These are phyloP conservation scores for Nasonia oneida DNA, from an alignment of 2,888 invertebrate species.

Conservation along the genomic window DNA sequence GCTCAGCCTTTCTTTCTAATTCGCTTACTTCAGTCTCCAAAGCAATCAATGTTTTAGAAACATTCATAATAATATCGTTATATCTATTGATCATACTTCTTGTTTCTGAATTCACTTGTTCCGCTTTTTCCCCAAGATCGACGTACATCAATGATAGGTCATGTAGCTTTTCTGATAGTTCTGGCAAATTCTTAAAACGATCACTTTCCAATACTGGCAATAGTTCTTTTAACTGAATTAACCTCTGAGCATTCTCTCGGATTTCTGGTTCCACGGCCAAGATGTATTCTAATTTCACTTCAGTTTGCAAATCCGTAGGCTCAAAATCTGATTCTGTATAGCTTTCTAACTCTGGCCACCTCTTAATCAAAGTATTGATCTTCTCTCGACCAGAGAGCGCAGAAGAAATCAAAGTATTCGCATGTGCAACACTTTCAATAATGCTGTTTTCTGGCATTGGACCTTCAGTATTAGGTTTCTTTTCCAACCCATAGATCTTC, in stretches of 20 bases:
- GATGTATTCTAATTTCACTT: slow-evolving; percentile 80
- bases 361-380: slow-evolving; percentile 78
- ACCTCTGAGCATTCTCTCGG: slow-evolving; percentile 75
- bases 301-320: slow-evolving; percentile 78
- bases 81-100: slow-evolving; percentile 79
- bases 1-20: slow-evolving; percentile 78
- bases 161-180: slow-evolving; percentile 78
- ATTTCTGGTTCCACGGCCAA: slow-evolving; percentile 79
- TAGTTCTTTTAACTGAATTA: slow-evolving; percentile 78
- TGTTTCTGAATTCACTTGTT: slow-evolving; percentile 76
- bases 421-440: slow-evolving; percentile 79
- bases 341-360: slow-evolving; percentile 79
- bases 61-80: slow-evolving; percentile 79
- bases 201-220: slow-evolving; percentile 78
- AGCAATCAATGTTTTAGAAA: slow-evolving; percentile 79
- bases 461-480: slow-evolving; percentile 69
- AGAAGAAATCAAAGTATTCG: slow-evolving; percentile 80
- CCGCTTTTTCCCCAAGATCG: slow-evolving; percentile 76
- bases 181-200: slow-evolving; percentile 77
- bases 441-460: slow-evolving; percentile 74
- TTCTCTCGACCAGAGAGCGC: slow-evolving; percentile 81
- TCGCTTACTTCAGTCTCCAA: slow-evolving; percentile 78
- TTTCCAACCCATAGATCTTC: slow-evolving; percentile 76
- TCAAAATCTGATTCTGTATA: slow-evolving; percentile 79
- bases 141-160: slow-evolving; percentile 77